Evolutionary conservation across 2,888 invertebrate species (phyloP).

Genomic region (Pammene fasciana): DNA sequence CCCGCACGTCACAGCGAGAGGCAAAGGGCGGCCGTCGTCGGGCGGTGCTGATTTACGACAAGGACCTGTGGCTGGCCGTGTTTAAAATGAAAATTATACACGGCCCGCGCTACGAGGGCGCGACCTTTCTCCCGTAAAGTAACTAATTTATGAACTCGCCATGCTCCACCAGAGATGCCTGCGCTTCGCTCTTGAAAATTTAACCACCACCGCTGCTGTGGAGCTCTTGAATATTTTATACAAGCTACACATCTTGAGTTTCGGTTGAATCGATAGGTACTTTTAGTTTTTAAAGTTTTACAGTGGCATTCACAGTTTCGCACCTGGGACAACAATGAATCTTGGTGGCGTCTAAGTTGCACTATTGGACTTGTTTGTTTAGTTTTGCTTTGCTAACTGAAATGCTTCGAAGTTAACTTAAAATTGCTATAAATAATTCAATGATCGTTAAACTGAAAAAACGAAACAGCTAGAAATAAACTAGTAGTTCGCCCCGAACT

Average conservation of each 20-base stretch:
- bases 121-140: conserved; percentile 76
- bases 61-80: conserved; percentile 75
- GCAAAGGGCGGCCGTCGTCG: conserved; percentile 61
- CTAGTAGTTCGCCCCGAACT: no score
- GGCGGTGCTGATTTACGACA: conserved; percentile 73
- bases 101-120: conserved; percentile 61
- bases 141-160: conserved; percentile 79
- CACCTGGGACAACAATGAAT: conserved; percentile 37
- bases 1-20: conserved; percentile 51
- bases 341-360: conserved; percentile 16
- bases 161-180: conserved; percentile 68
- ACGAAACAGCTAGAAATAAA: no score
- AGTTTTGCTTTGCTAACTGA: conserved; percentile 10
- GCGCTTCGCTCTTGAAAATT: conserved; percentile 75
- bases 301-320: conserved; percentile 24
- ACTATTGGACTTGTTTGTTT: conserved; percentile 11
- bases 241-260: conserved; percentile 62
- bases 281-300: conserved; percentile 46
- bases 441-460: no score
- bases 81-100: conserved; percentile 80
- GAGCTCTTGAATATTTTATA: conserved; percentile 68
- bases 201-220: conserved; percentile 67
- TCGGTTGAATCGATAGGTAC: conserved; percentile 53
- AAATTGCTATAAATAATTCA: neutral
- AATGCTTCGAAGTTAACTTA: neutral